Conservation (phyloP, 2,888 invertebrate genomes). For the Caenorhabditis sp. region DNA sequence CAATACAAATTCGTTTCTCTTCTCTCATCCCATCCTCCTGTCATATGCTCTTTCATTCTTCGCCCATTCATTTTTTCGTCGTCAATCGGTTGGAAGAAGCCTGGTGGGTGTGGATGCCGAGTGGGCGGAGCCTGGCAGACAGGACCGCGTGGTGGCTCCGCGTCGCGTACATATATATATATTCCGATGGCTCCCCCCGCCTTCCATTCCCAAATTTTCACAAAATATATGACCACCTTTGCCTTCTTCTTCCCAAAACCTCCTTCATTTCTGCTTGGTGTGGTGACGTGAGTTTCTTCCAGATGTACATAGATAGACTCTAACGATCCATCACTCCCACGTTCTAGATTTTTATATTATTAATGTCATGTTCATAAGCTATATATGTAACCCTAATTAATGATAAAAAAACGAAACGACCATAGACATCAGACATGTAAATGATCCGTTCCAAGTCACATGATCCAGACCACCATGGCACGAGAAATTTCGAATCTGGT, state of each 20-base stretch:
- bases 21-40: neutral
- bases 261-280: too few species aligned
- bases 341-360: neutral
- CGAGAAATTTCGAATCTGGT: constrained; percentile 18
- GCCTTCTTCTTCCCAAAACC: neutral
- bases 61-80: constrained; percentile 22
- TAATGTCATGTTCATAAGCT: too few species aligned
- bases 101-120: constrained; percentile 45
- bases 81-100: constrained; percentile 27
- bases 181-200: constrained; percentile 9
- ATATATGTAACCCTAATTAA: too few species aligned
- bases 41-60: neutral
- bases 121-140: constrained; percentile 17
- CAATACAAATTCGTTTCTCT: constrained; percentile 15
- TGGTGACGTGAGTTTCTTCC: constrained; percentile 6
- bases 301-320: too few species aligned
- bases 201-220: constrained; percentile 1
- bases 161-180: too few species aligned
- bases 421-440: neutral
- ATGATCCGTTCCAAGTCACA: neutral
- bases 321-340: neutral
- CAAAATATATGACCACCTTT: neutral
- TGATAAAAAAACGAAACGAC: too few species aligned
- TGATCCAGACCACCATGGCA: neutral
- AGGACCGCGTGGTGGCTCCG: constrained; percentile 36